Base-by-base conservation (phyloP, 2,113 vertebrate species). In the Tetrao urogallus region DNA sequence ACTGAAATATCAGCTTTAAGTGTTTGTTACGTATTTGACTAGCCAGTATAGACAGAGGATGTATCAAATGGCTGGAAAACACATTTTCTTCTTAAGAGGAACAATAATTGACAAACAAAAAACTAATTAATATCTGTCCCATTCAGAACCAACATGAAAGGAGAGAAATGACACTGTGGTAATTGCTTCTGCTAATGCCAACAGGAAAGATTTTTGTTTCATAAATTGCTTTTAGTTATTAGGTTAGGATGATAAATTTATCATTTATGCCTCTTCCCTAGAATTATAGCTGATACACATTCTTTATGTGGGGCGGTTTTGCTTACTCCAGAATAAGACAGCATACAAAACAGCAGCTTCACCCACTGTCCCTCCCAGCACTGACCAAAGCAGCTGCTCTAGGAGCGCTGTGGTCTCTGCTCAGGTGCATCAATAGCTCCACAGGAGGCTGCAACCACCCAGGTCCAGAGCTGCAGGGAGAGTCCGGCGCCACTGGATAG, bases 351-450 rank as follows among this genome's bases (percentile, higher is more conserved):
- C 13, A 34, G 14, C 24, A 50, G 19, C 18, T 42, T 42, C 8
- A 36, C 57, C 21, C 20, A 11, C 19, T 38, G 13, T 15, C 10
- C 13, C 21, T 73, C 60, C 27, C 45, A 52, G 42, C 22, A 36
- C 0, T 0, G 9, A 9, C 47, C 50, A 24, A 27, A 73, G 36
- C 40, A 64, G 8, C 13, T 7, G 5, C 64, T 27, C 34, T 1
- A 0, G 43, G 34, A 43, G 34, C 8, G 18, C 12, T 36, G 8
- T 57, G 17, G n/a, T 28, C 43, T 58, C 24, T 54, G 36, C 76
- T 69, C 52, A 72, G 40, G 18, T 4, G 11, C 27, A 43, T 11
- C 28, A 56, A 30, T 16, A 30, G 54, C 48, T 70, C 42, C 28
- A 42, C 38, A 64, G 50, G 30, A 24, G 10, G 28, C n/a, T 58